Evolutionary conservation across 1,140 invertebrate species (phyloP).

Genomic region (Aphidius ervi): DNA sequence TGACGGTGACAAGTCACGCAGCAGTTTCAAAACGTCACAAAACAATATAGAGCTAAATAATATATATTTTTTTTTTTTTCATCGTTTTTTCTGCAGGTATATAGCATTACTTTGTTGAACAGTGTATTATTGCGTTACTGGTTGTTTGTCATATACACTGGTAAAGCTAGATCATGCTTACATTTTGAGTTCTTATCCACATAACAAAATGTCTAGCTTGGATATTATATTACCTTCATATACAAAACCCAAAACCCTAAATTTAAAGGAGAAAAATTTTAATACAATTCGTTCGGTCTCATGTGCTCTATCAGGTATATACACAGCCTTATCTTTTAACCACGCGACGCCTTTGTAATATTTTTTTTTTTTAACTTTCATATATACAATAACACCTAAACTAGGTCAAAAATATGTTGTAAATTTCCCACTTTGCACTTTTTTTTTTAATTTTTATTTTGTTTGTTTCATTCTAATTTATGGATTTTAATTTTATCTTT

Average conservation of each 20-base stretch:
- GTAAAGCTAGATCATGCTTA: not conserved
- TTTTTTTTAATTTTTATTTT: too few relatives aligned
- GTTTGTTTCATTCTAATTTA: too few relatives aligned
- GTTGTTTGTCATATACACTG: too few relatives aligned
- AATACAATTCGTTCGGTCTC: slow-evolving; percentile 15
- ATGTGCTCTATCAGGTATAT: slow-evolving; percentile 1
- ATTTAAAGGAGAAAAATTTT: slow-evolving; percentile 21
- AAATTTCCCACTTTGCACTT: too few relatives aligned
- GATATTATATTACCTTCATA: slow-evolving; percentile 5
- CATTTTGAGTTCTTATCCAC: slow-evolving; percentile 7
- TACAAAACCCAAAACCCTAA: slow-evolving; percentile 13
- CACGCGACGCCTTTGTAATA: slow-evolving; percentile 10
- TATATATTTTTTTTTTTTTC: not conserved
- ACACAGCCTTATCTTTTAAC: slow-evolving; percentile 12
- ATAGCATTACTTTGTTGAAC: not conserved
- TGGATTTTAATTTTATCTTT: too few relatives aligned
- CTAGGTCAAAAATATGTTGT: too few relatives aligned
- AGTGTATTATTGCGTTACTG: too few relatives aligned
- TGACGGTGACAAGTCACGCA: slow-evolving; percentile 54
- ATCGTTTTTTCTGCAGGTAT: not conserved
- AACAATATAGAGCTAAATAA: not conserved
- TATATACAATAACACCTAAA: not conserved
- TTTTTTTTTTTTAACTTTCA: slow-evolving; percentile 1
- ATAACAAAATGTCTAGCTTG: not conserved
- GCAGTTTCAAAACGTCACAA: slow-evolving; percentile 22